These are phyloP conservation scores for Mormyrus lacerda DNA, from an alignment of 2,113 vertebrate species.

Conservation along the genomic window DNA sequence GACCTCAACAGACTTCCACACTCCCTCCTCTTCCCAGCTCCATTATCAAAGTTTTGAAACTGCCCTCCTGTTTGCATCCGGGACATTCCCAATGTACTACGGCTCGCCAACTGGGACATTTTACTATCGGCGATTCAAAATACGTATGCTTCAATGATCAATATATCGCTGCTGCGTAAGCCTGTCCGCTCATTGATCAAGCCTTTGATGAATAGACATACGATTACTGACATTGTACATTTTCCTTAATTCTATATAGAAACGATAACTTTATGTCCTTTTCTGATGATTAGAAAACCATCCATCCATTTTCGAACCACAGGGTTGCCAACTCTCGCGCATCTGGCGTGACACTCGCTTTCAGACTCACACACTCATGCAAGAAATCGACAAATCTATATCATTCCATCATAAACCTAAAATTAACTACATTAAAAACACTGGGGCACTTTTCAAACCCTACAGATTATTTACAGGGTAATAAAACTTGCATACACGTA, in stretches of 20 bases:
- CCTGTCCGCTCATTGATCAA: neutral
- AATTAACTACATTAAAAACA: neutral
- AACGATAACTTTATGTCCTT: neutral
- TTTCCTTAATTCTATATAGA: neutral
- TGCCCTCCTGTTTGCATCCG: slow-evolving; percentile 28
- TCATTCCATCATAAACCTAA: neutral
- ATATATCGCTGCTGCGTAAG: neutral
- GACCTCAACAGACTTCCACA: neutral
- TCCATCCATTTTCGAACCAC: neutral
- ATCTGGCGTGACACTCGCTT: neutral
- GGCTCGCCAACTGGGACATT: slow-evolving; percentile 13
- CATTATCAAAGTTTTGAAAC: slow-evolving; percentile 28
- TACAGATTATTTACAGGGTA: neutral
- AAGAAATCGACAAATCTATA: neutral
- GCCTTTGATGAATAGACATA: neutral
- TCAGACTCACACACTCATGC: neutral
- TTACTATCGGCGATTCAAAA: neutral
- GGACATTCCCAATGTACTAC: slow-evolving; percentile 4
- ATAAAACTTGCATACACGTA: neutral
- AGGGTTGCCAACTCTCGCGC: neutral
- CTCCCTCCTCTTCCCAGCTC: neutral
- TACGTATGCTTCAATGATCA: neutral
- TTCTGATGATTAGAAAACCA: neutral
- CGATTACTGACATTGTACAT: neutral
- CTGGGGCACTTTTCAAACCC: neutral